Evolutionary conservation across 2,113 vertebrate species (phyloP), one percentile per base, ranked within the genome.

Genomic region (Collichthys lucidus): DNA sequence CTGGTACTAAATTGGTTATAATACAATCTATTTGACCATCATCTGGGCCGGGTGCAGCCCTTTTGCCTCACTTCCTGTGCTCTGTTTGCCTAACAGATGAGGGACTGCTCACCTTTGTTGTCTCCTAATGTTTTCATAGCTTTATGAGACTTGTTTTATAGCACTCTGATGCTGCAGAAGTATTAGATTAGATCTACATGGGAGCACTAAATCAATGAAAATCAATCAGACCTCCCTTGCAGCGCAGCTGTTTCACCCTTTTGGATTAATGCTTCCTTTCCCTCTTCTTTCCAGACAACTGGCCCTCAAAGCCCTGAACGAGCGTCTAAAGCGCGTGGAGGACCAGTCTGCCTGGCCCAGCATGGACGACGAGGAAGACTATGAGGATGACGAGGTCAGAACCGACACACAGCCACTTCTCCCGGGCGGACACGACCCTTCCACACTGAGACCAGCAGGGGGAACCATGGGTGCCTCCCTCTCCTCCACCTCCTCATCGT

Each of bases 291-390:
- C 6, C 90, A 99, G 98, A 94, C 98, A 99, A 91, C 91, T 99
- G 89, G 98, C 98, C 9, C 95, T 99, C 79, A 99, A 99, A 85
- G 98, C 98, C 31, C 91, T 99, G 83, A 99, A 99, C 1, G 98
- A 99, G 88, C 96, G 98, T 49, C 93, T 99, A 87, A 99, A 99
- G 93, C 95, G 96, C 0, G 97, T 98, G 83, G 98, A 99, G 90
- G 98, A 99, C 88, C 97, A 98, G 91, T 96, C 97, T 0, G 95
- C 96, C 29, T 99, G 98, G 98, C 98, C 98, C 63, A 99, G 94
- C 94, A 98, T 99, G 98, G 98, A 99, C 19, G 98, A 99, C 0
- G 98, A 99, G 0, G 98, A 99, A 35, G 95, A 96, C 2, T 97
- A 98, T 0, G 95, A 96, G 0, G 95, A 95, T 0, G 98, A 99